Conservation (phyloP, 1,140 invertebrate species). For the Nephila pilipes region DNA sequence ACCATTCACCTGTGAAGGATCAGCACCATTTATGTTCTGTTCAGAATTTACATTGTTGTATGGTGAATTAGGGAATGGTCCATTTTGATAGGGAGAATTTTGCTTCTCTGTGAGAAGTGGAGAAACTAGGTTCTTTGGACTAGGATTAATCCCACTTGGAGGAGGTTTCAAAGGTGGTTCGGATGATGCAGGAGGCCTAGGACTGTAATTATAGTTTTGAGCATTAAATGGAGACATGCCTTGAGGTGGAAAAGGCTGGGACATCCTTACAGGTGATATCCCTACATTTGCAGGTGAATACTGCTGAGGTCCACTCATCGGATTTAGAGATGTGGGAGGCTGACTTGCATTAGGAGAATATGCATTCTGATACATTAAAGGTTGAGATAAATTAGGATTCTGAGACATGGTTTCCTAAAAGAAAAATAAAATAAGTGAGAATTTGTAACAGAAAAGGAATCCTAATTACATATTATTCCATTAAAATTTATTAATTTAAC, state of each 20-base stretch:
- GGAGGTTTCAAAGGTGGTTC: conserved; percentile 31
- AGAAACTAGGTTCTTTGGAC: conserved; percentile 58
- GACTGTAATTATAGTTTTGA: conserved; percentile 60
- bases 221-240: conserved; percentile 13
- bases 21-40: conserved; percentile 22
- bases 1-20: conserved; percentile 59
- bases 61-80: conserved; percentile 40
- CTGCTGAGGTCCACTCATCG: not conserved
- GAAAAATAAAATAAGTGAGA: not conserved
- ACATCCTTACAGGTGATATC: not conserved
- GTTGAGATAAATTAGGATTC: conserved; percentile 62
- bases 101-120: conserved; percentile 29
- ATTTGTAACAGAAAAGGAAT: too few species aligned
- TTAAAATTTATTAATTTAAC: too few species aligned
- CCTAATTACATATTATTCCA: too few species aligned
- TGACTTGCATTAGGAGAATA: conserved; percentile 57
- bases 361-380: conserved; percentile 57
- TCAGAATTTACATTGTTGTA: conserved; percentile 37
- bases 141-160: conserved; percentile 8
- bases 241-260: conserved; percentile 9
- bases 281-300: not conserved
- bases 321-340: not conserved
- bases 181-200: not conserved
- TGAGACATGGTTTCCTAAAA: conserved; percentile 60
- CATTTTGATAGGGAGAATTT: conserved; percentile 46